A percentile compares a stretch with the other conserved stretches of the same genome.
These are phyloP conservation scores for Limnephilus rhombicus DNA, from an alignment of 2,888 invertebrate species.

Conservation along the genomic window DNA sequence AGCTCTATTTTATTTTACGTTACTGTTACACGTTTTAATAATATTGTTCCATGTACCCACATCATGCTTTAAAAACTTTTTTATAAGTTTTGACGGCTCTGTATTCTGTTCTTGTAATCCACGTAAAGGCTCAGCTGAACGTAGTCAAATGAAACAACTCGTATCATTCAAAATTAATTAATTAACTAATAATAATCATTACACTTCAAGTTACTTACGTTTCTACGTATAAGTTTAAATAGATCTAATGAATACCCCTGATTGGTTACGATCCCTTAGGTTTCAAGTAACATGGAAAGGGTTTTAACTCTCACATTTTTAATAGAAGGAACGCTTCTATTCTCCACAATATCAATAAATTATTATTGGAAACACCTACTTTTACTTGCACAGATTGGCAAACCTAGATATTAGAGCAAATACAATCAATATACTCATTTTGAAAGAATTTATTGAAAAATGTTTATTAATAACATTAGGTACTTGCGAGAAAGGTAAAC, in stretches of 20 bases:
- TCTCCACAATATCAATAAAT: background rate
- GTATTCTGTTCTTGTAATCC: no score
- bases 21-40: no score
- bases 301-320: background rate
- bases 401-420: background rate
- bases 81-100: no score
- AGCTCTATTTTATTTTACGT: no score
- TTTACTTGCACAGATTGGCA: background rate
- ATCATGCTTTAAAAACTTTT: no score
- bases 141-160: no score
- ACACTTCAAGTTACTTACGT: background rate
- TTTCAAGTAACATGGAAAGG: background rate
- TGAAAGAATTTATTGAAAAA: no score
- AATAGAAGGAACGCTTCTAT: background rate
- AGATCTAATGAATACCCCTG: background rate
- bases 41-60: no score
- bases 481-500: no score
- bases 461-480: no score
- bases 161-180: no score
- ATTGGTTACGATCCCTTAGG: background rate
- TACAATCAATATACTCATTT: background rate
- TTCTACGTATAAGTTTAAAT: background rate
- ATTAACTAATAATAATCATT: background rate
- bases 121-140: no score
- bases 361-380: background rate